Base-by-base conservation (phyloP, 2,888 invertebrate genomes). In the Megalurothrips usitatus region DNA sequence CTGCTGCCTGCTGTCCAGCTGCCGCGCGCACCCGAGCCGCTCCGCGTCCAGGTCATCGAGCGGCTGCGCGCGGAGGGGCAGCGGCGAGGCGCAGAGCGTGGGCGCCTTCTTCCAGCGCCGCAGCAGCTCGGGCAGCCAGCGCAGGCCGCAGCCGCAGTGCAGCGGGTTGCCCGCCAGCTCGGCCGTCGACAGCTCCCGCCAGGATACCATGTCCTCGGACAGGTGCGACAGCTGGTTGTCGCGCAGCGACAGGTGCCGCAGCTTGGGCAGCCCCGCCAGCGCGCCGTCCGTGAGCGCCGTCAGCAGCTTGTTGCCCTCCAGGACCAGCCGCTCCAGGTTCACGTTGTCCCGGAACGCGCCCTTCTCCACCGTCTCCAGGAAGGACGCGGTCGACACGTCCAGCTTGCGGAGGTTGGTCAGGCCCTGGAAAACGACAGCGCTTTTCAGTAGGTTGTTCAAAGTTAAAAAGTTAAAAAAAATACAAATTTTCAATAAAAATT, bases 131-230 rank as follows among this genome's bases (percentile, higher is more conserved):
- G 93, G 90, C 63, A 96, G 89, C 96, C 96, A 96, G 82, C 94
- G 87, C 49, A 96, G 87, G 82, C 92, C 91, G 85, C 96, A 96
- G 85, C 94, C 93, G 86, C 96, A 96, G 82, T 91, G 89, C 80
- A 96, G 89, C 0, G 95, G 95, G 86, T 96, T 96, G 85, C 95
- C 95, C 3, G 94, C 92, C 63, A 96, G 89, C 85, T 95, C 95
- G 26, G 96, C 87, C 26, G 91, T 91, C 80, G 92, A 90, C 58
- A 96, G 87, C 85, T 94, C 95, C 83, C 91, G 92, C 90, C 95
- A 96, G 43, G 94, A 91, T 68, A 94, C 92, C 80, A 94, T 90
- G 0, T 93, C 91, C 87, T 96, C 95, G n/a, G 93, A 91, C 82
- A 96, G 89, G 8, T 91, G 91, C 82, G 90, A 89, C 84, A 96